phyloP scores from a whole-genome alignment of 2,113 vertebrate genomes.

The Polyodon spathula region DNA sequence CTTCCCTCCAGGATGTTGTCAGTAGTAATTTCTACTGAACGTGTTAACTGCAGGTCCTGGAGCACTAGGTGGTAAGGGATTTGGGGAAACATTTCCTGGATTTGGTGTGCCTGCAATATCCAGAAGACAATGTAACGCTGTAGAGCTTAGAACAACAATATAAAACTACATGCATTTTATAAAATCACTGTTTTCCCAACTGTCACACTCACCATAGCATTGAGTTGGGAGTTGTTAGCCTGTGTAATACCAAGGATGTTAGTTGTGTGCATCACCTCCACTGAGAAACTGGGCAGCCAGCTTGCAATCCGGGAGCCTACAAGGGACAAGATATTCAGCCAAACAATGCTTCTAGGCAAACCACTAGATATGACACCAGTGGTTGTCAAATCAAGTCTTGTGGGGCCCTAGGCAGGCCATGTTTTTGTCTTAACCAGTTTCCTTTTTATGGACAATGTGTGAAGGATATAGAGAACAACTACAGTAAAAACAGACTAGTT shows the following conservation, averaged over 20 bases:
- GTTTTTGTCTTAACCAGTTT: too few species aligned
- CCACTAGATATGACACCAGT: neutral
- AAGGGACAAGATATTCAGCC: neutral
- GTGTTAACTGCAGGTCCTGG: conserved; percentile 91
- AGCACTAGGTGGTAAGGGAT: conserved; percentile 89
- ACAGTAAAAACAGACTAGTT: too few species aligned
- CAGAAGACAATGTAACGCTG: neutral
- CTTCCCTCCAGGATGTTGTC: conserved; percentile 96
- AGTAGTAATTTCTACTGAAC: conserved; percentile 91
- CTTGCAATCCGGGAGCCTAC: conserved; percentile 92
- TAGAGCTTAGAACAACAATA: neutral
- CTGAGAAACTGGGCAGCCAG: conserved; percentile 96
- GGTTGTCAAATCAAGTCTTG: too few species aligned
- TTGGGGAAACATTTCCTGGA: conserved; percentile 98
- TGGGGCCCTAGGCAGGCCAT: too few species aligned
- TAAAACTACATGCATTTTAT: too few species aligned
- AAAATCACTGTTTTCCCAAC: too few species aligned
- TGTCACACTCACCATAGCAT: conserved; percentile 75
- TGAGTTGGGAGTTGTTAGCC: conserved; percentile 93
- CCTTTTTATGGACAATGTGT: too few species aligned
- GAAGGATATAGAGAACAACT: too few species aligned
- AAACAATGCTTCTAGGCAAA: neutral
- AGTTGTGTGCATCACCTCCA: conserved; percentile 97
- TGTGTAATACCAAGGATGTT: conserved; percentile 84
- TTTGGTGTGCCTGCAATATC: conserved; percentile 84